phyloP scores from a whole-genome alignment of 2,113 vertebrate species.

The Peromyscus polionotus region DNA sequence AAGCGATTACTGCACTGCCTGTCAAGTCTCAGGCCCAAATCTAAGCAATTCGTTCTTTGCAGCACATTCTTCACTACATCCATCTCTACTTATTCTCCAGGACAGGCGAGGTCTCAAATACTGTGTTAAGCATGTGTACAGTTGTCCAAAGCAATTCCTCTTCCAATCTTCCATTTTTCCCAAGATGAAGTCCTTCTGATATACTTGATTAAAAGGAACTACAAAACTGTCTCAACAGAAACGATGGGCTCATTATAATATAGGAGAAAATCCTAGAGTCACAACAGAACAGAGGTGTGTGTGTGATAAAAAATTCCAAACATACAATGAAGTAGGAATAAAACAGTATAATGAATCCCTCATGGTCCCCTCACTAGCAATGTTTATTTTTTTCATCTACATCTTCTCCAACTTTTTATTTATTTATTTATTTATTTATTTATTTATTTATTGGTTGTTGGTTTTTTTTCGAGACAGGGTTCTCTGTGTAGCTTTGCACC shows the following conservation, averaged over 20 bases:
- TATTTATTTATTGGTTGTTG: no score
- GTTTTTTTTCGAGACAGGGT: no score
- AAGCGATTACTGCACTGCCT: not conserved
- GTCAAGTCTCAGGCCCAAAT: conserved; percentile 1
- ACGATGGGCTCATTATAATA: not conserved
- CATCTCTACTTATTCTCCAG: not conserved
- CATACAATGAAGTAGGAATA: not conserved
- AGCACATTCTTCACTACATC: not conserved
- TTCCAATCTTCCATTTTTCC: not conserved
- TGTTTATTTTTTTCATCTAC: conserved; percentile 34
- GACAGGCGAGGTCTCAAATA: conserved; percentile 47
- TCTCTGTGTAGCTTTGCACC: no score
- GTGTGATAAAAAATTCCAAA: conserved; percentile 18
- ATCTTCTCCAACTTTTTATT: conserved; percentile 20
- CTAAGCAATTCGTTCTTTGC: conserved; percentile 24
- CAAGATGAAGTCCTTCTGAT: not conserved
- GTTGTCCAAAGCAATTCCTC: not conserved
- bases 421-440: no score
- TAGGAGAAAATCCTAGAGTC: not conserved
- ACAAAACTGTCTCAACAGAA: conserved; percentile 43
- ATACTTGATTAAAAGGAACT: conserved; percentile 60
- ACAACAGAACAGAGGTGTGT: not conserved
- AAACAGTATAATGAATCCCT: not conserved
- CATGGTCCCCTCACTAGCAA: not conserved
- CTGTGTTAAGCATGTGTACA: not conserved